A percentile compares a stretch with the other conserved stretches of the same genome.
These are phyloP conservation scores for Rhogogaster chlorosoma DNA, from an alignment of 2,888 invertebrate genomes.

Conservation along the genomic window DNA sequence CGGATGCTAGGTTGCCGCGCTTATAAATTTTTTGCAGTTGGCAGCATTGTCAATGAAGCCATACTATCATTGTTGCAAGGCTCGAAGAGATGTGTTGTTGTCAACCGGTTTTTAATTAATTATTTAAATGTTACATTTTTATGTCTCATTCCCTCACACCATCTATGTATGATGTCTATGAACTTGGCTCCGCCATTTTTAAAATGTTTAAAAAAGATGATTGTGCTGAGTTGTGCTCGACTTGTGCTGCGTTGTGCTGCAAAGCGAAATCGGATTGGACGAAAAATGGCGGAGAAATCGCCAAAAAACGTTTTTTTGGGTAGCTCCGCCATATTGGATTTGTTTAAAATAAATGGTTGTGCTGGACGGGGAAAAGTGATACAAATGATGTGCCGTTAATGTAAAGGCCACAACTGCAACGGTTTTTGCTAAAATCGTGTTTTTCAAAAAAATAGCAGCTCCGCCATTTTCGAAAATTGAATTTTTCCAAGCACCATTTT, in stretches of 20 bases:
- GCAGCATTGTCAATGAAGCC: too few species aligned
- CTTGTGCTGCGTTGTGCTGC: not conserved
- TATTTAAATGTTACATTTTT: too few species aligned
- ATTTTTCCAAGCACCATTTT: too few species aligned
- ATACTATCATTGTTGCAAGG: too few species aligned
- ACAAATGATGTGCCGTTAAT: not conserved
- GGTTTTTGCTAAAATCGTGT: not conserved
- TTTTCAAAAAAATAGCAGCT: constrained; percentile 14
- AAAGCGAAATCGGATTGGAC: not conserved
- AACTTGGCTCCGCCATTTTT: constrained; percentile 3
- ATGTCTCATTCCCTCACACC: too few species aligned
- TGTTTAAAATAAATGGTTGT: constrained; percentile 8
- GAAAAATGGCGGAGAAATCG: not conserved
- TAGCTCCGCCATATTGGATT: constrained; percentile 7
- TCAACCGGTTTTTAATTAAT: too few species aligned
- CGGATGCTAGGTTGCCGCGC: too few species aligned
- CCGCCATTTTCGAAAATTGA: too few species aligned
- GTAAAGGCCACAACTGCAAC: not conserved
- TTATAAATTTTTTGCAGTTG: too few species aligned
- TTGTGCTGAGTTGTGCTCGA: constrained; percentile 1
- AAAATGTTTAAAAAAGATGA: not conserved
- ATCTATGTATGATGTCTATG: too few species aligned
- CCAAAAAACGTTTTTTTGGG: not conserved
- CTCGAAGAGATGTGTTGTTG: too few species aligned
- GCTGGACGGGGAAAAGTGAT: not conserved